Evolutionary conservation across 2,797 vertebrate species (phyloP).

Genomic region (Mus spretus): DNA sequence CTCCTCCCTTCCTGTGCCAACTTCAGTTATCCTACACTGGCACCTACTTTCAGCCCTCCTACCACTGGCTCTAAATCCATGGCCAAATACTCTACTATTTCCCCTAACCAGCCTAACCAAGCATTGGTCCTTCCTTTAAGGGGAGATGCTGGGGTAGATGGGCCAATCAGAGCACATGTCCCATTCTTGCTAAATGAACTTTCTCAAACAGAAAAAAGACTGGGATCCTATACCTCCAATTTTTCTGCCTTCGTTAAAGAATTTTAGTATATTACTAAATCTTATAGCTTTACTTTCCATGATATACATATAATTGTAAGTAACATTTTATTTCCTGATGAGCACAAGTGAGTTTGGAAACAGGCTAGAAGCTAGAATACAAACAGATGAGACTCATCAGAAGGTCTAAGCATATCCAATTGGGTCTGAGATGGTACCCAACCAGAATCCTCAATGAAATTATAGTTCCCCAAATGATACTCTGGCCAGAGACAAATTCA

Average conservation of each 20-base stretch:
- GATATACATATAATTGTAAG: no score
- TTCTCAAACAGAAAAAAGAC: neutral
- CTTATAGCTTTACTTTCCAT: no score
- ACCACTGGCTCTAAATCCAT: neutral
- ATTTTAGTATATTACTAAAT: neutral
- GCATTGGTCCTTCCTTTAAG: neutral
- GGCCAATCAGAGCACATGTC: neutral
- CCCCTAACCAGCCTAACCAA: neutral
- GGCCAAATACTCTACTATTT: neutral
- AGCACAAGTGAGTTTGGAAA: no score
- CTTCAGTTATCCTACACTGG: neutral
- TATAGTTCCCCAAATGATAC: neutral
- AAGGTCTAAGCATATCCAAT: neutral
- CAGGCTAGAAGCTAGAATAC: no score
- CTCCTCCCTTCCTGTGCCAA: neutral
- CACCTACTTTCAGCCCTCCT: neutral
- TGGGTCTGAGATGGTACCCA: neutral
- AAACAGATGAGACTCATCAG: neutral
- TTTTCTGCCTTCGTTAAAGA: neutral
- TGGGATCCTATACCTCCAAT: neutral
- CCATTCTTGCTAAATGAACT: neutral
- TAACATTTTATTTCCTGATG: no score
- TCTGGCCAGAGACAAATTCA: neutral
- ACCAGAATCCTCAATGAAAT: neutral
- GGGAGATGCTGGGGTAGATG: neutral